Conservation (phyloP, 92 coral and sea anemone genomes). For the Parazoanthus darwini region DNA sequence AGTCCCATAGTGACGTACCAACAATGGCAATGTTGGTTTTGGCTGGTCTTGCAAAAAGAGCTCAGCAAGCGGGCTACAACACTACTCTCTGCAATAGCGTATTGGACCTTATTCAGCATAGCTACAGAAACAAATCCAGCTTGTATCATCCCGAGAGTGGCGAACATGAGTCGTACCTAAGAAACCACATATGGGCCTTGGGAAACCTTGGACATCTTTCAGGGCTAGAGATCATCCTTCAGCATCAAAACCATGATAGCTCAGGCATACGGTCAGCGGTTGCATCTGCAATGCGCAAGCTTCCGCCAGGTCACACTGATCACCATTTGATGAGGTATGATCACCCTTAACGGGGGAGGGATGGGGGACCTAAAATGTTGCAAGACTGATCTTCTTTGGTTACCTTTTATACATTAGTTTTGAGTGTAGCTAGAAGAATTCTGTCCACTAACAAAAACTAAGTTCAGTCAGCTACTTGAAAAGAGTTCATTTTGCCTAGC, state of each 20-base stretch:
- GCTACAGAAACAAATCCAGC: conserved; percentile 81
- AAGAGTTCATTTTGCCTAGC: background rate
- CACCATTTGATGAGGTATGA: conserved; percentile 65
- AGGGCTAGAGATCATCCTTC: conserved; percentile 76
- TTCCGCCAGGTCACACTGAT: conserved; percentile 73
- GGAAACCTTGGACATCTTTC: conserved; percentile 96
- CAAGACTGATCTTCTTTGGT: background rate
- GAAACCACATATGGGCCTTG: conserved; percentile 96
- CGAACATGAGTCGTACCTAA: conserved; percentile 71
- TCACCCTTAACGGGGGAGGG: background rate
- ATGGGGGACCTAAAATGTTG: background rate
- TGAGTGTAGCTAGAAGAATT: background rate
- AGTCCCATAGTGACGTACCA: conserved; percentile 52
- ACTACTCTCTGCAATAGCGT: conserved; percentile 69
- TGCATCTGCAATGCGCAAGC: conserved; percentile 89
- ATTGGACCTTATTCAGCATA: conserved; percentile 72
- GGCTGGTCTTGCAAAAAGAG: conserved; percentile 75
- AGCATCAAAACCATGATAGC: conserved; percentile 87
- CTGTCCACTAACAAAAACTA: background rate
- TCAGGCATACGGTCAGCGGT: conserved; percentile 93
- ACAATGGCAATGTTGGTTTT: conserved; percentile 86
- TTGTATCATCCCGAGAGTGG: conserved; percentile 76
- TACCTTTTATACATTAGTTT: background rate
- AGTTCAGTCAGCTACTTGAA: too few relatives aligned
- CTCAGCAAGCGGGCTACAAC: conserved; percentile 83